These are phyloP conservation scores for Neopelma chrysocephalum DNA, from an alignment of 2,797 vertebrate species.

Conservation along the genomic window DNA sequence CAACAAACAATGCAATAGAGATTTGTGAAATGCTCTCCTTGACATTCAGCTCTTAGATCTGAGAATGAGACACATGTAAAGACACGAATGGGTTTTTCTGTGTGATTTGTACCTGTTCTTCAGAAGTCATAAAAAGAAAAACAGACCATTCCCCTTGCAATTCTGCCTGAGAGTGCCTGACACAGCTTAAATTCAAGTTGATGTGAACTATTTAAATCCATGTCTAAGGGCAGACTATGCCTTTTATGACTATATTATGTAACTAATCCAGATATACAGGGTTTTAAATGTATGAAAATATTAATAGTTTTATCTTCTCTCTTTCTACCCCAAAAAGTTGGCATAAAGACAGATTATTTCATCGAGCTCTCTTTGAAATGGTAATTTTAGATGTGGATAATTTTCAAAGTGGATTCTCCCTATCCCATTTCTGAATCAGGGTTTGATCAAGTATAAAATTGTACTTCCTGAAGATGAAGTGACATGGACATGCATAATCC, in stretches of 20 bases:
- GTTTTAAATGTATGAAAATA: not conserved
- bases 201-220: not conserved
- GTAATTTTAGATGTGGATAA: not conserved
- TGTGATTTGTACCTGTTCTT: not conserved
- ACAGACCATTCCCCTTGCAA: not conserved
- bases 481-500: not conserved
- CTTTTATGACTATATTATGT: not conserved
- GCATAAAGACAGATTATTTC: not conserved
- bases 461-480: not conserved
- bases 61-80: not conserved
- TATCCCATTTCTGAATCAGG: not conserved
- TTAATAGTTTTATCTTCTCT: not conserved
- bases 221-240: not conserved
- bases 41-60: not conserved
- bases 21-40: not conserved
- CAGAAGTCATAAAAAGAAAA: not conserved
- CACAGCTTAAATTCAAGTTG: not conserved
- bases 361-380: not conserved
- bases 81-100: fast-evolving
- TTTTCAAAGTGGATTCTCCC: not conserved
- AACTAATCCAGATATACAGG: not conserved
- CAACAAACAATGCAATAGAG: not conserved
- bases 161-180: not conserved
- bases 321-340: not conserved
- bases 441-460: not conserved